Conservation (phyloP, 2,113 vertebrate genomes). For the Zosterops pallidus region DNA sequence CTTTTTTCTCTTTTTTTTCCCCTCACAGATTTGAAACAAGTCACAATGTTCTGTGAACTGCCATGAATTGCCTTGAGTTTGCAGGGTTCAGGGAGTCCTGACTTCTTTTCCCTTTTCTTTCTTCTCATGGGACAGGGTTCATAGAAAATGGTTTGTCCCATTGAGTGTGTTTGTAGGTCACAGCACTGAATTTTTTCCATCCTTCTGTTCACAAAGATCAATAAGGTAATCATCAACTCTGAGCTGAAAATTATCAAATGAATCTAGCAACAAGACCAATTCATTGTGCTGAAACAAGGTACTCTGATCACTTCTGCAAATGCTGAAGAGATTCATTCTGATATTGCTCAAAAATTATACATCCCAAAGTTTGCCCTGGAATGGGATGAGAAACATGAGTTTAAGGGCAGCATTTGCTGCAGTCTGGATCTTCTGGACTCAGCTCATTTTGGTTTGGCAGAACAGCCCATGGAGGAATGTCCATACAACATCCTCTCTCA, state of each 20-base stretch:
- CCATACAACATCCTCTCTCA: not conserved
- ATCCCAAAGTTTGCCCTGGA: not conserved
- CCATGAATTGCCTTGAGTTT: rapidly evolving
- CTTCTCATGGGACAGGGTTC: not conserved
- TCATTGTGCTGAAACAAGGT: not conserved
- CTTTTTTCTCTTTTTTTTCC: too few relatives aligned
- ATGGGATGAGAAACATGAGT: not conserved
- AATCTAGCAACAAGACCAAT: not conserved
- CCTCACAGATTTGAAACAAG: not conserved
- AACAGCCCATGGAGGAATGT: rapidly evolving
- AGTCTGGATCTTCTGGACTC: not conserved
- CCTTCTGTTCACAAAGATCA: not conserved
- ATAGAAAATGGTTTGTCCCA: not conserved
- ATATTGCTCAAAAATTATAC: not conserved
- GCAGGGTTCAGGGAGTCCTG: not conserved
- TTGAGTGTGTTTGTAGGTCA: not conserved
- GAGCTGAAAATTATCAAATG: not conserved
- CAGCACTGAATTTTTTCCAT: not conserved
- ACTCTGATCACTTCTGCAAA: not conserved
- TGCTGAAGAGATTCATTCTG: not conserved
- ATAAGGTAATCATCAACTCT: not conserved
- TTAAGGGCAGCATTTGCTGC: not conserved
- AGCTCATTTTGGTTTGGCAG: not conserved
- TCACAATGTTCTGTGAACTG: not conserved
- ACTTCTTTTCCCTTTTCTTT: not conserved